Base-by-base conservation (phyloP, 2,797 vertebrate species). In the Lemur catta region DNA sequence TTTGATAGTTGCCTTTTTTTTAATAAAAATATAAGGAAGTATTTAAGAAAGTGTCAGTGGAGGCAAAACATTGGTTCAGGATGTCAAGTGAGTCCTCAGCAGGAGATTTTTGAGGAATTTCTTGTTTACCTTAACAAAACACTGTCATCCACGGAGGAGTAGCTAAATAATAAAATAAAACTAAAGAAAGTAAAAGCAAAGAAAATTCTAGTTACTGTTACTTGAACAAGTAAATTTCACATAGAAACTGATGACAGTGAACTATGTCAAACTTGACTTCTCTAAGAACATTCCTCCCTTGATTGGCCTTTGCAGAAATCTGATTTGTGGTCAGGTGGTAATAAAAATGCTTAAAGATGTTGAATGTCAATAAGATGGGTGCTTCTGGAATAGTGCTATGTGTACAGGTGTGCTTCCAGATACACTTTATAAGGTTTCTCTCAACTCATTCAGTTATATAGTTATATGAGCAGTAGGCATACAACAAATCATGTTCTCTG, bases 41-140 rank as follows among this genome's bases (percentile, higher is more conserved):
- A 91, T 89, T 93, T 91, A 93, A 75, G 67, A 92, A 86, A 91
- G 72, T 63, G 61, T 80, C 79, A 41, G 4, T 30, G 43, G 55
- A 97, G 15, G 20, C 10, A 69, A 61, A 78, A 41, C 13, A 71
- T 48, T 87, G 59, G 52, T 88, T 93, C 79, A 87, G 15, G 52
- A 22, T 71, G 38, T n/a, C 55, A 59, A 85, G 9, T 65, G 57
- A 88, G 14, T 65, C 12, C n/a, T 20, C 18, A 67, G 59, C 17
- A 59, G 59, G 80, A 91, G 18, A 50, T 50, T 35, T 94, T 76
- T 43, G 24, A 75, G n/a, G 22, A 57, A 76, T 95, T 80, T 71
- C 41, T 91, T 81, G 9, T 57, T 91, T 90, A 57, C 9, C 11
- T 89, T 92, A 84, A 84, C 20, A 91, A 82, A 92, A 94, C 13